These are phyloP conservation scores for Rhagonycha lutea DNA, from an alignment of 2,888 invertebrate species.

Conservation along the genomic window DNA sequence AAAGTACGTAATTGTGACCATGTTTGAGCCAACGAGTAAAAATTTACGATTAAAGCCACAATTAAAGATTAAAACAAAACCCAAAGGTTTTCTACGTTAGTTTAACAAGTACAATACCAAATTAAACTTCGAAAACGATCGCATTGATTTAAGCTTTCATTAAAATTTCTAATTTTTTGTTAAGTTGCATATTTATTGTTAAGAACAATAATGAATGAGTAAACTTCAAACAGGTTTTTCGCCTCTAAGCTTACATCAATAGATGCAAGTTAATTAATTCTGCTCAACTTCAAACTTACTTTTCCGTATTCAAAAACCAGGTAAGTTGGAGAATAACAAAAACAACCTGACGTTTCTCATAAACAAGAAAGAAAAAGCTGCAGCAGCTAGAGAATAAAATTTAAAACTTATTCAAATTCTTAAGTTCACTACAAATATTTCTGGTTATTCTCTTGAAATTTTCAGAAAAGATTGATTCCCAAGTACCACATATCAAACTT, in stretches of 20 bases:
- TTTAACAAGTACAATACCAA: too few relatives aligned
- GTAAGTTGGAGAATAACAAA: background rate
- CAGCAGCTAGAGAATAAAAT: background rate
- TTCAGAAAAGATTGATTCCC: background rate
- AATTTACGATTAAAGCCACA: too few relatives aligned
- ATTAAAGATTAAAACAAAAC: too few relatives aligned
- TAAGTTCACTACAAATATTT: background rate
- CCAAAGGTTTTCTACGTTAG: too few relatives aligned
- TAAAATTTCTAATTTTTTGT: too few relatives aligned
- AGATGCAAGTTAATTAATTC: background rate
- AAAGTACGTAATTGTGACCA: too few relatives aligned
- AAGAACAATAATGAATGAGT: background rate
- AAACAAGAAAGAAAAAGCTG: background rate
- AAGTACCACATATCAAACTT: background rate
- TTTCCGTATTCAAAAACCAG: background rate
- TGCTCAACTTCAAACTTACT: background rate
- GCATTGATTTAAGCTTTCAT: too few relatives aligned
- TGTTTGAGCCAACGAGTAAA: too few relatives aligned
- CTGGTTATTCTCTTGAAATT: background rate
- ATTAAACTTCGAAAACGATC: too few relatives aligned
- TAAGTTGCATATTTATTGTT: background rate
- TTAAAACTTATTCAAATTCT: background rate
- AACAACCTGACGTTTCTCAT: background rate
- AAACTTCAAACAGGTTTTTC: background rate
- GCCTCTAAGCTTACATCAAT: background rate